A percentile compares a stretch with the other conserved stretches of the same genome.
phyloP scores from a whole-genome alignment of 2,113 vertebrate species.

The Eupsittula cactorum region DNA sequence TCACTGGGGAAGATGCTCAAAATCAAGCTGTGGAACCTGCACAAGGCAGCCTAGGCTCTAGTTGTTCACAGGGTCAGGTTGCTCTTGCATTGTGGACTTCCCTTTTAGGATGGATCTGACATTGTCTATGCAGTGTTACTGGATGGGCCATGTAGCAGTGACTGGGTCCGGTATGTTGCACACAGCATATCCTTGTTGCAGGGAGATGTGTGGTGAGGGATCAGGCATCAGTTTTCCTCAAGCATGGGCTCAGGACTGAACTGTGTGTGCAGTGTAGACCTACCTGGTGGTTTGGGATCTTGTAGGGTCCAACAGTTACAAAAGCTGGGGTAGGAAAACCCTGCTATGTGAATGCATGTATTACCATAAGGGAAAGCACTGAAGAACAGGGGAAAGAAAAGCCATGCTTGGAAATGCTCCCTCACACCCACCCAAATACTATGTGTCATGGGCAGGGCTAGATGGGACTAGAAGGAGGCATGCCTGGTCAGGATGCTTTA shows the following conservation, averaged over 20 bases:
- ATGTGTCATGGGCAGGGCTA: rapidly evolving
- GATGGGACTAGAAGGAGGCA: not conserved
- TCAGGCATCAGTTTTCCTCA: rapidly evolving
- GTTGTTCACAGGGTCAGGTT: not conserved
- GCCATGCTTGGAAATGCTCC: not conserved
- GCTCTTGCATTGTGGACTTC: not conserved
- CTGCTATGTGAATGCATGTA: not conserved
- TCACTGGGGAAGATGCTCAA: not conserved
- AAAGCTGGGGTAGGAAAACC: not conserved
- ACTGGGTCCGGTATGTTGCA: not conserved
- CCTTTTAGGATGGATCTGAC: not conserved
- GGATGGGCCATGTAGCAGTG: not conserved
- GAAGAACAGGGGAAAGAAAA: not conserved
- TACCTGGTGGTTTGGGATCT: rapidly evolving
- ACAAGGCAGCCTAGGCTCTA: not conserved
- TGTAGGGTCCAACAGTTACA: not conserved
- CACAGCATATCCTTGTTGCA: not conserved
- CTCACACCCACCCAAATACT: not conserved
- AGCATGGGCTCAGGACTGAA: not conserved
- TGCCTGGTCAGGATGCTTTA: not conserved
- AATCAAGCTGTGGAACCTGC: not conserved
- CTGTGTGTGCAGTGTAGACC: not conserved
- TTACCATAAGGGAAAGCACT: not conserved
- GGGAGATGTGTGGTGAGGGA: not conserved
- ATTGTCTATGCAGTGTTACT: not conserved